Conservation (phyloP, 35 echinoderm and acorn worm species). For the Ptychodera flava region DNA sequence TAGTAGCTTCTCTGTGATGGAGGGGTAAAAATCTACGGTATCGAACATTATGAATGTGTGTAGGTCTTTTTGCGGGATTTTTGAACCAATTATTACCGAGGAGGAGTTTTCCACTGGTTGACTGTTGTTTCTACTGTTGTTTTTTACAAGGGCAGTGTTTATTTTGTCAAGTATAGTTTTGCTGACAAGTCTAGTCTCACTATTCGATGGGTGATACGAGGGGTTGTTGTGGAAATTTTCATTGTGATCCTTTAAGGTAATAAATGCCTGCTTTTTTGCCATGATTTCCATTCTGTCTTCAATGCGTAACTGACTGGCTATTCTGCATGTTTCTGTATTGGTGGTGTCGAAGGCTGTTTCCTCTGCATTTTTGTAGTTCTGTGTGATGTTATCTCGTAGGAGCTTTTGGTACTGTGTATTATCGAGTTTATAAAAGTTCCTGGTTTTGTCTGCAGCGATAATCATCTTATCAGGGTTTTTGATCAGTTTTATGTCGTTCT, state of each 20-base stretch:
- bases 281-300: not conserved
- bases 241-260: conserved; percentile 28
- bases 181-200: conserved; percentile 15
- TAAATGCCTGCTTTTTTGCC: conserved; percentile 3
- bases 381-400: conserved; percentile 20
- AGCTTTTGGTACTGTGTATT: conserved; percentile 16
- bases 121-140: not conserved
- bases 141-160: not conserved
- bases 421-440: conserved; percentile 10
- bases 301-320: conserved; percentile 3
- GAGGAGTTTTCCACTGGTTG: conserved; percentile 20
- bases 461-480: conserved; percentile 22
- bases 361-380: conserved; percentile 25
- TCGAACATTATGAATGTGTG: conserved; percentile 11
- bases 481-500: not conserved
- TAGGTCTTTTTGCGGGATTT: not conserved
- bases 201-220: conserved; percentile 4
- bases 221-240: conserved; percentile 20
- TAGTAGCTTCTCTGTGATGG: conserved; percentile 19
- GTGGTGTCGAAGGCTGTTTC: not conserved
- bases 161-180: conserved; percentile 18
- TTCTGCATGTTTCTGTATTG: conserved; percentile 4
- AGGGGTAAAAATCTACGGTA: conserved; percentile 19
- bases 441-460: conserved; percentile 25
- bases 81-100: conserved; percentile 18